These are phyloP conservation scores for Volucella inanis DNA, from an alignment of 2,888 invertebrate species.

Conservation along the genomic window DNA sequence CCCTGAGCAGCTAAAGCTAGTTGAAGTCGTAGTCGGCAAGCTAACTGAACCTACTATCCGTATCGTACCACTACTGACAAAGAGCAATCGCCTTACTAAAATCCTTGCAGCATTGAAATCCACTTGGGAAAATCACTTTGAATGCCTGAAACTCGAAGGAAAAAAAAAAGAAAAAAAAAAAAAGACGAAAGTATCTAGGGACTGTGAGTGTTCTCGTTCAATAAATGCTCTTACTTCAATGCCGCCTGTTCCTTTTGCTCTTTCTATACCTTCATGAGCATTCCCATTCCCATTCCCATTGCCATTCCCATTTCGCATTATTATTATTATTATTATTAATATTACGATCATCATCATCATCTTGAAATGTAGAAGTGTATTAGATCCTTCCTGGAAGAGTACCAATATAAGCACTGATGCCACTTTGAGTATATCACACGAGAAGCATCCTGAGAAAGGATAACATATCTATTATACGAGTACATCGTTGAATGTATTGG, in stretches of 20 bases:
- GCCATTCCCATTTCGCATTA: constrained; percentile 30
- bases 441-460: constrained; percentile 21
- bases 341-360: constrained; percentile 59
- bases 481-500: background rate
- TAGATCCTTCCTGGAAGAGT: constrained; percentile 20
- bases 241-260: background rate
- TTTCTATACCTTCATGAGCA: constrained; percentile 23
- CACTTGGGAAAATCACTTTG: constrained; percentile 70
- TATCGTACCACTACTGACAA: constrained; percentile 25
- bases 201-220: constrained; percentile 2
- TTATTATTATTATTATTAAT: constrained; percentile 56
- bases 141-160: constrained; percentile 18
- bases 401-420: background rate
- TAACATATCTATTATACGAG: background rate
- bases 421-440: constrained; percentile 13
- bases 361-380: constrained; percentile 54
- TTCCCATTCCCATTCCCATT: constrained; percentile 12
- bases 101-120: constrained; percentile 67
- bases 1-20: constrained; percentile 12
- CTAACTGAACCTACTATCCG: background rate
- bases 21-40: no score
- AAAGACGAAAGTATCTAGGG: constrained; percentile 41
- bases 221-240: constrained; percentile 6
- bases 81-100: constrained; percentile 67
- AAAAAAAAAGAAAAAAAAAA: constrained; percentile 33